Evolutionary conservation across 2,888 invertebrate species (phyloP), one percentile per base, ranked within the genome.

Genomic region (Aplocera efformata): DNA sequence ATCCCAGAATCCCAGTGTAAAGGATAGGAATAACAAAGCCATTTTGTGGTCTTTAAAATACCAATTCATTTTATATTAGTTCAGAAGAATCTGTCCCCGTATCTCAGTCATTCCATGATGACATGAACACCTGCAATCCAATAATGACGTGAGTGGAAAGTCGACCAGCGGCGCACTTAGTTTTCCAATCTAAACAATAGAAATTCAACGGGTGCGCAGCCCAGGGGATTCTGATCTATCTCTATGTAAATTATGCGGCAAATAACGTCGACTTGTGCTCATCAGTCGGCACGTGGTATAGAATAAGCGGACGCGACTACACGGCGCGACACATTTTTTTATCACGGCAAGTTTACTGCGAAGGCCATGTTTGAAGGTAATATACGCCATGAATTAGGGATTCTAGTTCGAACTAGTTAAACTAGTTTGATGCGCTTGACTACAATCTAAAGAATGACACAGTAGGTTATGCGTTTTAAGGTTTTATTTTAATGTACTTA

Each of bases 101-200:
- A 17, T 17, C 2, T 17, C 13, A 17, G 3, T 2, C 13, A 3
- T 17, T 17, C 5, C 13, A 22, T n/a, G 3, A 22, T 22, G 6
- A 2, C 40, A 30, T 25, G 29, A 37, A 30, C 66, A 72, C 68
- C 72, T 72, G 72, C 64, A 69, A 72, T 75, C 72, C 73, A 77
- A 80, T 84, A 79, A 82, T 80, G 73, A 77, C 74, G 72, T 72
- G 78, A 75, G 73, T 70, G 78, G 77, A 79, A 82, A 85, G 80
- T 79, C 75, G 76, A 72, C 75, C 70, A 73, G 73, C 63, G 64
- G 60, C 58, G 70, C 78, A 79, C 83, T 85, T 84, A 83, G 84
- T 88, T 88, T 88, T 88, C 88, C 86, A 86, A 88, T 88, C 80
- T 85, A 85, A 85, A 88, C 85, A 88, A 88, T 88, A 86, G 85